phyloP scores from a whole-genome alignment of 2,113 vertebrate species.

The Accipiter virgatus region DNA sequence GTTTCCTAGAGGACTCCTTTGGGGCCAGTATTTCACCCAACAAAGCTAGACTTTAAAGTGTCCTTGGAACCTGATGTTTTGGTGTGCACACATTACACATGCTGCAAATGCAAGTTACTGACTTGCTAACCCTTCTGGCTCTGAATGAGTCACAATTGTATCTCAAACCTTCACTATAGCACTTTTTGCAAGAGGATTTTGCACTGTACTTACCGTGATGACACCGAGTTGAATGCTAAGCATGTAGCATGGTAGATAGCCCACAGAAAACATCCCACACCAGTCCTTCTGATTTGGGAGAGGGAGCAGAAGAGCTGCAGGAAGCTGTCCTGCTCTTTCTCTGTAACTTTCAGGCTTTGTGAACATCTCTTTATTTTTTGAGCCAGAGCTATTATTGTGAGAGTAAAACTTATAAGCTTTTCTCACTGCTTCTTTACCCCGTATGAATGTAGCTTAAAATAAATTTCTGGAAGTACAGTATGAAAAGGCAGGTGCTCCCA shows the following conservation, averaged over 20 bases:
- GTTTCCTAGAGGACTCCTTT: slow-evolving; percentile 16
- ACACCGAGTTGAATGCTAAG: slow-evolving; percentile 2
- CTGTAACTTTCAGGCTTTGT: background rate
- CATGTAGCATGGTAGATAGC: slow-evolving; percentile 3
- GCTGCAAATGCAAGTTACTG: slow-evolving; percentile 26
- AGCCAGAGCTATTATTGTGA: background rate
- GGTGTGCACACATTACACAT: background rate
- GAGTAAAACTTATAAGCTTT: background rate
- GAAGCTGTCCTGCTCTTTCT: background rate
- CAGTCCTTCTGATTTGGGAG: background rate
- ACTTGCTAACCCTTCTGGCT: slow-evolving; percentile 1
- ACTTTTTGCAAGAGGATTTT: slow-evolving; percentile 59
- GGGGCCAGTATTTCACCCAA: slow-evolving; percentile 37
- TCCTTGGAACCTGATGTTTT: background rate
- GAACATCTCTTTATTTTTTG: background rate
- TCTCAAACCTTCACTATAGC: slow-evolving; percentile 34
- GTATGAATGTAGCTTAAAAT: background rate
- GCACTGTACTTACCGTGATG: slow-evolving; percentile 51
- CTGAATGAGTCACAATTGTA: background rate
- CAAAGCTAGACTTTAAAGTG: background rate
- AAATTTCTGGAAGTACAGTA: slow-evolving; percentile 13
- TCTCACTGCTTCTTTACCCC: background rate
- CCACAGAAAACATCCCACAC: background rate
- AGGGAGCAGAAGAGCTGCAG: slow-evolving; percentile 24
- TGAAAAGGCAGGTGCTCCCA: slow-evolving; percentile 18